phyloP scores from a whole-genome alignment of 2,113 vertebrate genomes.

The Acrocephalus arundinaceus region DNA sequence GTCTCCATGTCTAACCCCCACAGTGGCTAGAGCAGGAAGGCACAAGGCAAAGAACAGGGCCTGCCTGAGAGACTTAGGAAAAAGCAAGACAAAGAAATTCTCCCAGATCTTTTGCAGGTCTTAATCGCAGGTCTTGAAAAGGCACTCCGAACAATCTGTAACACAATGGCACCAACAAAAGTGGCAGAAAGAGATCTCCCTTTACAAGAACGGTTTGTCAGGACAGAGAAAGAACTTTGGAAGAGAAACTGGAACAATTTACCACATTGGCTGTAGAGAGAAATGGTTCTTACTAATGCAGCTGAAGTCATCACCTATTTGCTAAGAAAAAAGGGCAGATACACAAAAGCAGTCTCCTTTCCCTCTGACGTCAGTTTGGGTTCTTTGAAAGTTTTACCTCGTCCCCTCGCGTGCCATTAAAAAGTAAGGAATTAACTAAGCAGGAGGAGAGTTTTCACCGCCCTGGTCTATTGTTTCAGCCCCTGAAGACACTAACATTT shows the following conservation, averaged over 20 bases:
- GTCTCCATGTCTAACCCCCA: background rate
- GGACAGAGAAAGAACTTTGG: background rate
- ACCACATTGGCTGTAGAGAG: background rate
- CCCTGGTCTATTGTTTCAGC: background rate
- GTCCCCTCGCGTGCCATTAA: background rate
- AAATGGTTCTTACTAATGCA: background rate
- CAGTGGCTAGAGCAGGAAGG: background rate
- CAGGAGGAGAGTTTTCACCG: background rate
- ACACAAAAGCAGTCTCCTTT: background rate
- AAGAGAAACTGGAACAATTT: background rate
- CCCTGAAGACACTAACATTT: background rate
- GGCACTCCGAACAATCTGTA: background rate
- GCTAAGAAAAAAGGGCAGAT: background rate
- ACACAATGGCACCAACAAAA: background rate
- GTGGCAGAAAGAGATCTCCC: background rate
- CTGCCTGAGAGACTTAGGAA: background rate
- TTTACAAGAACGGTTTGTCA: background rate
- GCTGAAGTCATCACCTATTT: background rate
- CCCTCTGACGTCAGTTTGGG: background rate
- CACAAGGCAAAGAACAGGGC: background rate
- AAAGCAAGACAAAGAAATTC: background rate
- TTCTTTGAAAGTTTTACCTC: background rate
- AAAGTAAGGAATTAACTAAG: background rate
- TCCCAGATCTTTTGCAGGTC: background rate
- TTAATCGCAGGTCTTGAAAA: background rate